Percentiles rank a stretch among this genome's conserved stretches.
Evolutionary conservation across 1,140 invertebrate species (phyloP).

Genomic region (Teleogryllus occipitalis): DNA sequence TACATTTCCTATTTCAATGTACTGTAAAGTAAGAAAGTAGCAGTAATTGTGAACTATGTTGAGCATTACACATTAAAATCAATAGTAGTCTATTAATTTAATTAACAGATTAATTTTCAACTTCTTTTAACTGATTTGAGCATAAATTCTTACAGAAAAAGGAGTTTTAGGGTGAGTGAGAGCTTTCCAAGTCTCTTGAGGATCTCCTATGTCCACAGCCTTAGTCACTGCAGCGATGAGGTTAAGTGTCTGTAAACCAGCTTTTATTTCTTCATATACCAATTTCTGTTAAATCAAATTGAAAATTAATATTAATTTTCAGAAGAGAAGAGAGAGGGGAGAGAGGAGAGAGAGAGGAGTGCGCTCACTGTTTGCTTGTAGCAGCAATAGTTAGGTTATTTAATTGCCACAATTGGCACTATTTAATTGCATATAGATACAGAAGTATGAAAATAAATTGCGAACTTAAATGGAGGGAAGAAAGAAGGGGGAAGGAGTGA

Average conservation of each 20-base stretch:
- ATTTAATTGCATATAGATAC: too few species aligned
- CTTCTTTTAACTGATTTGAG: neutral
- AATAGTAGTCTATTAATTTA: neutral
- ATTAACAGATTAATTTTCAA: neutral
- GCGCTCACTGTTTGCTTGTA: too few species aligned
- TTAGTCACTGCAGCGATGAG: conserved; percentile 54
- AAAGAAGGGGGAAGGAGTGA: too few species aligned
- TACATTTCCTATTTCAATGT: too few species aligned
- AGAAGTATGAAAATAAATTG: too few species aligned
- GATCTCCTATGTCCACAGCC: conserved; percentile 52
- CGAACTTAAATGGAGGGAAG: too few species aligned
- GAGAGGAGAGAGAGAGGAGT: neutral
- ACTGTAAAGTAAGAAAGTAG: too few species aligned
- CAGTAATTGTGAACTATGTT: too few species aligned
- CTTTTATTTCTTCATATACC: conserved; percentile 45
- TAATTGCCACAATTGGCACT: too few species aligned
- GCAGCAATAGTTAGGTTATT: too few species aligned
- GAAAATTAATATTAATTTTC: neutral
- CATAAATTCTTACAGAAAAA: conserved; percentile 30
- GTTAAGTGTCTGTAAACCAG: conserved; percentile 50
- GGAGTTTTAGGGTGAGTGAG: conserved; percentile 34
- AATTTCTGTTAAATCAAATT: neutral
- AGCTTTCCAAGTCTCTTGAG: conserved; percentile 43
- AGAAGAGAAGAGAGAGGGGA: neutral
- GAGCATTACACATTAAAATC: too few species aligned